phyloP scores from a whole-genome alignment of 2,113 vertebrate species.

The Ranitomeya imitator region DNA sequence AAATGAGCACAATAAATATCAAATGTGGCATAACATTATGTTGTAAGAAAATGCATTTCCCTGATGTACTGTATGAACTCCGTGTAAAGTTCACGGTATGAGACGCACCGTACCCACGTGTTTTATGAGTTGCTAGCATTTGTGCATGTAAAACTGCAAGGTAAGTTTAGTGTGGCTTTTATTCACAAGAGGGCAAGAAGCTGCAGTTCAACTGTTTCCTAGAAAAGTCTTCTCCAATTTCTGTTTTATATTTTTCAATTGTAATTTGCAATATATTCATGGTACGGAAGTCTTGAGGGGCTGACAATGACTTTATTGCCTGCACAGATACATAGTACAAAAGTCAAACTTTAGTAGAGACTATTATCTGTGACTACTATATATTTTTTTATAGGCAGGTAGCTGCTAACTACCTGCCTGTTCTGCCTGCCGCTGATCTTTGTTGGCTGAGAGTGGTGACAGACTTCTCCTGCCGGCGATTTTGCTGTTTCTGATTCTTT shows the following conservation, averaged over 20 bases:
- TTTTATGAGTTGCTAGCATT: background rate
- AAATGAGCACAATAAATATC: slow-evolving; percentile 51
- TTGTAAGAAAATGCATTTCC: slow-evolving; percentile 24
- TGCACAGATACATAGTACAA: background rate
- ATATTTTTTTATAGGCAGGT: too few species aligned
- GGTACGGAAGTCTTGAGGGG: background rate
- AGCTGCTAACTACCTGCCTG: too few species aligned
- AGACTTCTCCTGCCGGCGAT: too few species aligned
- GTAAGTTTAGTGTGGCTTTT: background rate
- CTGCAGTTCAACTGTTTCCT: background rate
- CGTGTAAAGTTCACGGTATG: slow-evolving; percentile 23
- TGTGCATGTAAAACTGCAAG: slow-evolving; percentile 8
- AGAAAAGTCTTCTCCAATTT: background rate
- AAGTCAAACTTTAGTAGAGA: too few species aligned
- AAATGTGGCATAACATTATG: slow-evolving; percentile 40
- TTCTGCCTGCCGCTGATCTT: too few species aligned
- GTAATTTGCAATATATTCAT: background rate
- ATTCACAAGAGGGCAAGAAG: background rate
- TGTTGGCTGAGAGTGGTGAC: too few species aligned
- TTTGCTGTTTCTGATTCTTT: too few species aligned
- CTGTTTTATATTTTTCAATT: background rate
- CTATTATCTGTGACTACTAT: too few species aligned
- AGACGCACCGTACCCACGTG: background rate
- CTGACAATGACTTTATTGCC: background rate
- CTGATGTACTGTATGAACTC: slow-evolving; percentile 34